Conservation (phyloP, 1,140 invertebrate species). For the Pristionchus pacificus region DNA sequence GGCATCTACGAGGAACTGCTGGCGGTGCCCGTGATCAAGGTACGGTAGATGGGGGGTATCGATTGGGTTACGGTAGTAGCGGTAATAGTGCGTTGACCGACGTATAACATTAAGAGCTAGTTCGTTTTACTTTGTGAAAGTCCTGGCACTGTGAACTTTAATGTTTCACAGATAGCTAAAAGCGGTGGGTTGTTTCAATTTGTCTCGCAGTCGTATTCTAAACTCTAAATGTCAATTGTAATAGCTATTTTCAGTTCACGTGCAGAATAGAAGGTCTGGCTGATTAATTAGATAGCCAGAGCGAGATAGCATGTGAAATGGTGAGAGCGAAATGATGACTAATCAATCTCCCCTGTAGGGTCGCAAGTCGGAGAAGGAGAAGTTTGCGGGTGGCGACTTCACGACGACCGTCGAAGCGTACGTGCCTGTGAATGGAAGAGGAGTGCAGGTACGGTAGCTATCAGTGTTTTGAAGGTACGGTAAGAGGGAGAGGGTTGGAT, state of each 20-base stretch:
- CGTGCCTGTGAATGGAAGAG: conserved; percentile 85
- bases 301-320: too few species aligned
- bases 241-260: too few species aligned
- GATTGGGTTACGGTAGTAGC: conserved; percentile 65
- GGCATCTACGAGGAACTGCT: conserved; percentile 84
- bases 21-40: conserved; percentile 89
- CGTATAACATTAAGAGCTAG: background rate
- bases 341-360: background rate
- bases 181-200: too few species aligned
- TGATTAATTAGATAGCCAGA: too few species aligned
- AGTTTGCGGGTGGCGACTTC: conserved; percentile 95
- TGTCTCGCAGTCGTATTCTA: too few species aligned
- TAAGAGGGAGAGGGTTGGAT: too few species aligned
- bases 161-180: too few species aligned
- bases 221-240: too few species aligned
- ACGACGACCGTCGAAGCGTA: conserved; percentile 96
- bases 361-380: conserved; percentile 68
- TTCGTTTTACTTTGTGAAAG: background rate
- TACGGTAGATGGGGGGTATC: conserved; percentile 90
- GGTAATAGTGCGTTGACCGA: background rate
- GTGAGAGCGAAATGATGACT: too few species aligned
- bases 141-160: too few species aligned
- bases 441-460: conserved; percentile 70
- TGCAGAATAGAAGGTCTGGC: too few species aligned
- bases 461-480: too few species aligned